Base-by-base conservation (phyloP, 2,888 invertebrate genomes). In the Serripes groenlandicus region DNA sequence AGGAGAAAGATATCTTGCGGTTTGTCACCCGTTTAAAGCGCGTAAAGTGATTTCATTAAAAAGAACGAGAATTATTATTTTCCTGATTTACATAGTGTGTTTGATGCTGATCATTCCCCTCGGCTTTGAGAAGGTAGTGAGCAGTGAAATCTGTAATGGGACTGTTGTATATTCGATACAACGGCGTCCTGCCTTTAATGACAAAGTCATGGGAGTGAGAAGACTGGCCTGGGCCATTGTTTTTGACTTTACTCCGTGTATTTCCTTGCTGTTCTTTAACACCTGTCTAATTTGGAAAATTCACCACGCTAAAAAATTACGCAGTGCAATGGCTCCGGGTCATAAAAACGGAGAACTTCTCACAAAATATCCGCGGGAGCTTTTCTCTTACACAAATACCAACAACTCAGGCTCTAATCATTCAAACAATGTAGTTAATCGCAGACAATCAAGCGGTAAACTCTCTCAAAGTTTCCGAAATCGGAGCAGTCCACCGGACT, bases 11-110 rank as follows among this genome's bases (percentile, higher is more conserved):
- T 94, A 94, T 74, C 85, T 93, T 18, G 94, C 94, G 35, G 93
- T 94, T 26, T 94, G 94, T 83, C 93, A 94, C 75, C 93, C 94
- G 1, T 91, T 94, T 49, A 92, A 91, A 77, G 94, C 94, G 1
- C 85, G 93, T 32, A 92, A 93, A 79, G 81, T 94, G 11, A 93
- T 94, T 62, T 91, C 92, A 7, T 82, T 93, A 28, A 87, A 85
- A n/a, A 88, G 91, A 37, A 94, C 94, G 0, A 77, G 92, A n/a
- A 87, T 91, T 11, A 91, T 90, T 66, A 91, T 93, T 58, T 75
- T 89, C 5, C 21, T 90, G 26, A 88, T 92, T 21, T 93, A 91
- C 72, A 37, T 89, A 0, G 42, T 87, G 1, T 93, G 93, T 77
- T 78, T 90, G 7, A 66, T 87, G 21, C 86, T 89, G 60, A 91